phyloP scores from a whole-genome alignment of 2,113 vertebrate genomes.

The Alectura lathami region DNA sequence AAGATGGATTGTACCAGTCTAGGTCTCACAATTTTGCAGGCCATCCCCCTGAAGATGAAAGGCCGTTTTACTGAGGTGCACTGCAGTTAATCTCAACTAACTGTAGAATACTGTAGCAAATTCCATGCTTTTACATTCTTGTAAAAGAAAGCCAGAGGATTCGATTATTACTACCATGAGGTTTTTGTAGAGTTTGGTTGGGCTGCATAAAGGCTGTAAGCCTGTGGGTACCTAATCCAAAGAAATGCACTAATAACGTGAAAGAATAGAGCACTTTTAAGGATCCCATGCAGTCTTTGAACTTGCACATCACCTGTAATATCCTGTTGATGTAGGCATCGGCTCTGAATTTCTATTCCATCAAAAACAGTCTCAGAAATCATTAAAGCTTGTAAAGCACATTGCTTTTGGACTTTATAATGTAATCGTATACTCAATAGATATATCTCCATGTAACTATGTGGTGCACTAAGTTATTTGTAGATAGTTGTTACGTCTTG shows the following conservation, averaged over 20 bases:
- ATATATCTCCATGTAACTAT: background rate
- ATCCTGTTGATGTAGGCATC: background rate
- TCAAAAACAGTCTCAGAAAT: slow-evolving; percentile 15
- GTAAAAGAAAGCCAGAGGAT: background rate
- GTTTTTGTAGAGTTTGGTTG: background rate
- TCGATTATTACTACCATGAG: background rate
- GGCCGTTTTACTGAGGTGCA: background rate
- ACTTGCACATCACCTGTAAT: background rate
- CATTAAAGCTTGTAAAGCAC: background rate
- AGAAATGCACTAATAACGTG: background rate
- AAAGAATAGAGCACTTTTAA: slow-evolving; percentile 29
- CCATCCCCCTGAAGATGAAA: background rate
- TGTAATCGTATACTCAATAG: background rate
- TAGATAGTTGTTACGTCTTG: background rate
- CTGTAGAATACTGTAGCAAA: background rate
- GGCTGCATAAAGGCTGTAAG: background rate
- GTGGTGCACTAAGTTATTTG: background rate
- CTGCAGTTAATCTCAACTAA: background rate
- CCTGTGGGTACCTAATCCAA: slow-evolving; percentile 17
- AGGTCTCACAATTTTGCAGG: background rate
- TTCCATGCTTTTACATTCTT: background rate
- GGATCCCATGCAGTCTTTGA: background rate
- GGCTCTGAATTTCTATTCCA: background rate
- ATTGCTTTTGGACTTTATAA: background rate
- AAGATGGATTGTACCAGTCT: background rate